phyloP scores from a whole-genome alignment of 2,113 vertebrate species.

The Lethenteron camtschaticum region DNA sequence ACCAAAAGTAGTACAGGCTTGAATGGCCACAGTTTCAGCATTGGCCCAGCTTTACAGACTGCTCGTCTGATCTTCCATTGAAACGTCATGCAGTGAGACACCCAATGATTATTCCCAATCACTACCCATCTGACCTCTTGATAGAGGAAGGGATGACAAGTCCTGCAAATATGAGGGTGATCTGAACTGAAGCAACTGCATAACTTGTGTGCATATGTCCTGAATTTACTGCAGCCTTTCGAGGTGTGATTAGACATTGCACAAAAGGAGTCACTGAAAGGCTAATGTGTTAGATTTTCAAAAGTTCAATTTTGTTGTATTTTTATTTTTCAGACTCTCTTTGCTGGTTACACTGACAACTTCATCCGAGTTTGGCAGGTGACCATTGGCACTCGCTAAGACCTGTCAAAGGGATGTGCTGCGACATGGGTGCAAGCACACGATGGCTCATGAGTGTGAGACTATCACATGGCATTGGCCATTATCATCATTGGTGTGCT shows the following conservation, averaged over 20 bases:
- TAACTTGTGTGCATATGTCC: neutral
- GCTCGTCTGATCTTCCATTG: no score
- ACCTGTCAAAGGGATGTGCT: no score
- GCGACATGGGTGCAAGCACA: no score
- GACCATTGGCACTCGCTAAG: slow-evolving; percentile 68
- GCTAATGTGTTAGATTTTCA: neutral
- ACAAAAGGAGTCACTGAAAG: neutral
- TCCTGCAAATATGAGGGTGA: slow-evolving; percentile 42
- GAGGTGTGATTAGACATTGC: no score
- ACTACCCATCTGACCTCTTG: slow-evolving; percentile 22
- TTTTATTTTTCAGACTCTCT: slow-evolving; percentile 38
- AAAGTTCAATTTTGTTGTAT: neutral
- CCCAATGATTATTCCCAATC: slow-evolving; percentile 33
- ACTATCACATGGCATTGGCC: no score
- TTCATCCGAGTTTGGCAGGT: slow-evolving; percentile 88
- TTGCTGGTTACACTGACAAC: slow-evolving; percentile 86
- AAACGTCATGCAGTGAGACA: no score
- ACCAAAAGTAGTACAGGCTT: no score
- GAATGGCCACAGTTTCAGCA: no score
- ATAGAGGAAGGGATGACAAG: slow-evolving; percentile 21
- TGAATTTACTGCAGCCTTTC: neutral
- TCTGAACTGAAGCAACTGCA: neutral
- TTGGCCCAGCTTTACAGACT: no score
- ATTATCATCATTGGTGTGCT: no score
- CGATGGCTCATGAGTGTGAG: no score